These are phyloP conservation scores for Stigmatopora nigra DNA, from an alignment of 2,113 vertebrate species.

Conservation along the genomic window DNA sequence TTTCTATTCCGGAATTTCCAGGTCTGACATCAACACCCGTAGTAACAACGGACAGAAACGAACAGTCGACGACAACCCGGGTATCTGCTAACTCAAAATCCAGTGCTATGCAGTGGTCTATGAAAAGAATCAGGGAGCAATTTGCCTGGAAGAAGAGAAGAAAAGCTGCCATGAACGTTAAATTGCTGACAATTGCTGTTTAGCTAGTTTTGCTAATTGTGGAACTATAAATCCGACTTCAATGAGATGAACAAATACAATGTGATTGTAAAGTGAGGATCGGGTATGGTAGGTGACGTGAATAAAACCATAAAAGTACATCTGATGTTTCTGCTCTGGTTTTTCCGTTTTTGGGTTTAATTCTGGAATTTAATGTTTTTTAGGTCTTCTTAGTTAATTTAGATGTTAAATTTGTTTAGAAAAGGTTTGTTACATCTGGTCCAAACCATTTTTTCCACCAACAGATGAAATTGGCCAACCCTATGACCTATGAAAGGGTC, in stretches of 20 bases:
- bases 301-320: not conserved
- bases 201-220: not conserved
- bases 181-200: conserved; percentile 4
- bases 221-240: not conserved
- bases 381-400: no score
- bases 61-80: conserved; percentile 14
- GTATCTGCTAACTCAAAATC: conserved; percentile 2
- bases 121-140: conserved; percentile 42
- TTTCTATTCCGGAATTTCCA: conserved; percentile 3
- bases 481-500: not conserved
- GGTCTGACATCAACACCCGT: conserved; percentile 20
- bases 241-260: not conserved
- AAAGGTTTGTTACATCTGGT: no score
- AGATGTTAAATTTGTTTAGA: no score
- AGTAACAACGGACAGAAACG: not conserved
- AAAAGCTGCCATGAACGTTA: conserved; percentile 21
- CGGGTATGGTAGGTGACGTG: not conserved
- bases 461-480: no score
- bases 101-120: conserved; percentile 42
- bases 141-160: conserved; percentile 53
- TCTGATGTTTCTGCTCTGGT: not conserved
- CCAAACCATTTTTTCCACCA: no score
- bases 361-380: no score
- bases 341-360: no score
- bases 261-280: not conserved